Evolutionary conservation across 1,140 invertebrate genomes (phyloP).

Genomic region (Hestina assimilis): DNA sequence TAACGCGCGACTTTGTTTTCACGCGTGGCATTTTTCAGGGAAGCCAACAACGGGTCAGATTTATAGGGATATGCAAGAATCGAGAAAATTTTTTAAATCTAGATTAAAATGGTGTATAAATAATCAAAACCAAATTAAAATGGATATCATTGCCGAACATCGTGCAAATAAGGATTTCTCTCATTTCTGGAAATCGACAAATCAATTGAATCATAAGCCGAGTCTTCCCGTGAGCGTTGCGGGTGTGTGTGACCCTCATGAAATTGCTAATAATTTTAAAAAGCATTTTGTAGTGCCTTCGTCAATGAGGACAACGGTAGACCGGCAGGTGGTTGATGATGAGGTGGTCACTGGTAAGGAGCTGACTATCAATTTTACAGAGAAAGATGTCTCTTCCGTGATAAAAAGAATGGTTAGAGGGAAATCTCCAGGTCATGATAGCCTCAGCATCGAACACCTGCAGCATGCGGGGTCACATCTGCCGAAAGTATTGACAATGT

Average conservation of each 20-base stretch:
- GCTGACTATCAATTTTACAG: no score
- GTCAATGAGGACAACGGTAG: no score
- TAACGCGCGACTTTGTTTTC: neutral
- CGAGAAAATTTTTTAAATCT: neutral
- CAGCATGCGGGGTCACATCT: no score
- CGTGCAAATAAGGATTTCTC: neutral
- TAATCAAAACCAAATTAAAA: constrained; percentile 13
- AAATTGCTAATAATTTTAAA: constrained; percentile 2
- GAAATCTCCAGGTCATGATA: no score
- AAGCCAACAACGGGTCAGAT: neutral
- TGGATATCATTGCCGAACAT: constrained; percentile 7
- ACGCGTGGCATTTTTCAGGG: neutral
- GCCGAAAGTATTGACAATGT: no score
- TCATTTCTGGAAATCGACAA: constrained; percentile 12
- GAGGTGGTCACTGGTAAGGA: no score
- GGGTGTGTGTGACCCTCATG: neutral
- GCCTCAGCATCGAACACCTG: no score
- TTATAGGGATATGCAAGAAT: constrained; percentile 2
- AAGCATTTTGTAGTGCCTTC: constrained; percentile 1
- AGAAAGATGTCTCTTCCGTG: no score
- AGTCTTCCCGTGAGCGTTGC: constrained; percentile 8
- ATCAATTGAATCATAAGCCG: neutral
- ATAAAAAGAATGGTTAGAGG: no score
- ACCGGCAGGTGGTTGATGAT: no score
- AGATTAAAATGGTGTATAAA: constrained; percentile 2